Evolutionary conservation across 2,888 invertebrate species (phyloP).

Genomic region (Drosophila testacea): DNA sequence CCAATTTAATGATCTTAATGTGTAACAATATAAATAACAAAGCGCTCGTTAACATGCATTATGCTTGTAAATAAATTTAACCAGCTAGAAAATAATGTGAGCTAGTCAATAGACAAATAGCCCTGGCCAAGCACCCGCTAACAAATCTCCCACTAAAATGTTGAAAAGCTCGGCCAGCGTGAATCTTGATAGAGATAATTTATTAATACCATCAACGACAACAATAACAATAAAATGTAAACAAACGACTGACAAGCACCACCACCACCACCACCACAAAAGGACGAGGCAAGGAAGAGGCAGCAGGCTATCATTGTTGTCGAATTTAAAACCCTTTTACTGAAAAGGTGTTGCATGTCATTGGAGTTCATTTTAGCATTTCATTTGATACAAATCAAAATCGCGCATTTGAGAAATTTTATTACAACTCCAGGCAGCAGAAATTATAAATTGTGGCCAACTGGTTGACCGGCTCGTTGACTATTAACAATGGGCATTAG

Average conservation of each 20-base stretch:
- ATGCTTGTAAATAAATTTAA: slow-evolving; percentile 75
- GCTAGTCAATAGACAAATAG: slow-evolving; percentile 72
- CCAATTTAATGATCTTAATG: slow-evolving; percentile 58
- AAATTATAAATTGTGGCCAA: slow-evolving; percentile 70
- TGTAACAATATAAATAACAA: slow-evolving; percentile 60
- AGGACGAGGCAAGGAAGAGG: background rate
- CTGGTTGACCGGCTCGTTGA: slow-evolving; percentile 49
- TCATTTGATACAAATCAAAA: slow-evolving; percentile 67
- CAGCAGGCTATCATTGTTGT: slow-evolving; percentile 32
- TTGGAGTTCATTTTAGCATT: slow-evolving; percentile 41
- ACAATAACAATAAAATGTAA: slow-evolving; percentile 81
- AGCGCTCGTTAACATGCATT: slow-evolving; percentile 74
- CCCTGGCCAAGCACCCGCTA: slow-evolving; percentile 34
- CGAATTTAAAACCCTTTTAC: slow-evolving; percentile 44
- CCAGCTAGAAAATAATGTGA: slow-evolving; percentile 79
- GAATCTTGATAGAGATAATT: slow-evolving; percentile 80
- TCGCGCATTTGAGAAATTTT: slow-evolving; percentile 67
- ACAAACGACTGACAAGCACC: slow-evolving; percentile 70
- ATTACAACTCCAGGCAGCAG: slow-evolving; percentile 47
- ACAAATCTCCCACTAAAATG: slow-evolving; percentile 60
- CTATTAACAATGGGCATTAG: slow-evolving; percentile 52
- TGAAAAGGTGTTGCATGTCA: slow-evolving; percentile 73
- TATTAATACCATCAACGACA: slow-evolving; percentile 80
- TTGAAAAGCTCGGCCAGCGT: slow-evolving; percentile 53
- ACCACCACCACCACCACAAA: slow-evolving; percentile 5